These are phyloP conservation scores for Sander vitreus DNA, from an alignment of 2,113 vertebrate genomes.

Conservation along the genomic window DNA sequence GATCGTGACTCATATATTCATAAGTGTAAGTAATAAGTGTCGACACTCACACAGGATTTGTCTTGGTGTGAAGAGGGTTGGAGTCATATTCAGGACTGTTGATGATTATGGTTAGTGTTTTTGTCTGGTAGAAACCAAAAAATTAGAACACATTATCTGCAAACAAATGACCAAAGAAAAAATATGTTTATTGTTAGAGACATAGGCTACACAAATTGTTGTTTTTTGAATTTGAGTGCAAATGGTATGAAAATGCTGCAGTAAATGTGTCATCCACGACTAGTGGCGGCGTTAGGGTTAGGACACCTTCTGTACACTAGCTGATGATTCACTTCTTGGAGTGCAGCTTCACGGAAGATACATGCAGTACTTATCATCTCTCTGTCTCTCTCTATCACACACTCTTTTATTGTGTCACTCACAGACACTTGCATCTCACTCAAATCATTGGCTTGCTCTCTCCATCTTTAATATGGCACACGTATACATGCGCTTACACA, in stretches of 20 bases:
- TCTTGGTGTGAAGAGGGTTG: constrained; percentile 37
- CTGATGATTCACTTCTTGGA: constrained; percentile 58
- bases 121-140: constrained; percentile 6
- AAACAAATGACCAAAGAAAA: constrained; percentile 10
- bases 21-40: constrained; percentile 32
- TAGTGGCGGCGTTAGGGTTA: constrained; percentile 22
- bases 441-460: constrained; percentile 33
- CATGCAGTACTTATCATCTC: constrained; percentile 31
- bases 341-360: constrained; percentile 37
- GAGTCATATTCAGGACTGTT: constrained; percentile 16
- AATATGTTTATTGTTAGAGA: neutral
- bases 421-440: neutral
- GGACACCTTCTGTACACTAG: constrained; percentile 53
- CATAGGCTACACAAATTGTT: neutral
- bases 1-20: constrained; percentile 37
- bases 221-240: neutral
- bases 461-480: constrained; percentile 9
- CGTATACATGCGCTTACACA: constrained; percentile 21
- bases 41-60: constrained; percentile 34
- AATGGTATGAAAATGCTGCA: constrained; percentile 27
- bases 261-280: constrained; percentile 46
- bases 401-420: constrained; percentile 41
- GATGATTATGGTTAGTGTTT: constrained; percentile 20
- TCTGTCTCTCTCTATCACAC: constrained; percentile 27
- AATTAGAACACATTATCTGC: neutral